Base-by-base conservation (phyloP, 1,140 invertebrate genomes). In the Thaumatotibia leucotreta region DNA sequence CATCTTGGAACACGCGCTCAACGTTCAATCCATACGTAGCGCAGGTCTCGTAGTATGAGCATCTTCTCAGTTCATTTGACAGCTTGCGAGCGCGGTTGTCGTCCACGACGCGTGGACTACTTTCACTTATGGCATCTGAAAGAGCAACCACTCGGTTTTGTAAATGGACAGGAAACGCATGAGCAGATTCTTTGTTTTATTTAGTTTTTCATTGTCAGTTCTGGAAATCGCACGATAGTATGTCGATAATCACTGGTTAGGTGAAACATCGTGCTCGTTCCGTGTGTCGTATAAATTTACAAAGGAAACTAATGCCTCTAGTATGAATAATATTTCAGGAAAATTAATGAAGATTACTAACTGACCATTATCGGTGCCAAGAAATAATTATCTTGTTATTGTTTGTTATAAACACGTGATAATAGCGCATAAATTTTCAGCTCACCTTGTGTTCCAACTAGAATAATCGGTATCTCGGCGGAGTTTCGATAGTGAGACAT, bases 11-110 rank as follows among this genome's bases (percentile, higher is more conserved):
- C 67, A 99, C 98, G 77, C 97, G 93, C 88, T 99, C 98, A 14
- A 99, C 98, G 92, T 99, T 99, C 35, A 98, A 93, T 68, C 98
- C 98, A 90, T 99, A 99, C 62, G 98, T 99, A 78, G 98, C 98
- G 92, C 98, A 99, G 10, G 98, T 99, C 92, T 99, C 98, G 89
- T 98, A 99, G 92, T 99, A 99, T 50, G 97, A 96, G 92, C 97
- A 99, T 74, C 97, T 94, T 91, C 97, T 96, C 76, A 99, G 92
- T 91, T 99, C 98, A 77, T 94, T 95, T 35, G 97, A 97, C 82
- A 99, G 91, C 92, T 98, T 99, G 76, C 97, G 92, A 54, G 97
- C 98, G 73, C 97, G 93, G 50, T 96, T 94, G 87, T 99, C 98
- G 87, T 98, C 97, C 79, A 99, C 97, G 24, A 98, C 95, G 66